Percentiles rank a stretch among this genome's conserved stretches.
These are phyloP conservation scores for Rambutsinella grinnellia DNA, from an alignment of 2,888 invertebrate genomes.

Conservation along the genomic window DNA sequence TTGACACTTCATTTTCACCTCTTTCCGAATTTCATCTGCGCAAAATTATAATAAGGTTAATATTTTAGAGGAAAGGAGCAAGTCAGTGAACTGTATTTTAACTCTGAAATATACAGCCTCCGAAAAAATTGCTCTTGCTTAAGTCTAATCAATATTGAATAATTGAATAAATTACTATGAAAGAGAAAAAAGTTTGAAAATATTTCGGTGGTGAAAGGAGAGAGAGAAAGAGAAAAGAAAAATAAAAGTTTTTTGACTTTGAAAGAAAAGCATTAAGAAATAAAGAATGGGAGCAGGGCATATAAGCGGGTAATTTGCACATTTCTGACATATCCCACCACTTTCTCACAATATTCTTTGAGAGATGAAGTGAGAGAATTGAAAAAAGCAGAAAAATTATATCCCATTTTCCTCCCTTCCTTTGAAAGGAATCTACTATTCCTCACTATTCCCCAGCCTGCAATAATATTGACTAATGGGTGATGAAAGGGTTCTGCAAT, in stretches of 20 bases:
- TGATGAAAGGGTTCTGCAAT: conserved; percentile 52
- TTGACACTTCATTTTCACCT: conserved; percentile 51
- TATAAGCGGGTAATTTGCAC: neutral
- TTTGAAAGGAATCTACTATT: too few species aligned
- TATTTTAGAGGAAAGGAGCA: neutral
- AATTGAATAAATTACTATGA: conserved; percentile 52
- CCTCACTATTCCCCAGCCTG: conserved; percentile 41
- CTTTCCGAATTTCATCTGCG: neutral
- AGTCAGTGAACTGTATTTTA: neutral
- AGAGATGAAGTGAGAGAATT: neutral
- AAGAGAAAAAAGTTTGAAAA: conserved; percentile 1
- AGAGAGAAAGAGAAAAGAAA: conserved; percentile 1
- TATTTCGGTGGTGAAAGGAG: neutral
- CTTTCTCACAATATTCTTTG: neutral
- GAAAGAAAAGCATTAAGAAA: conserved; percentile 20
- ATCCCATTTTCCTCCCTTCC: too few species aligned
- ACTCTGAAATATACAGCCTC: neutral
- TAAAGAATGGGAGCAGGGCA: neutral
- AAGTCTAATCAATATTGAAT: conserved; percentile 44
- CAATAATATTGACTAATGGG: conserved; percentile 53
- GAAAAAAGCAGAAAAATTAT: too few species aligned
- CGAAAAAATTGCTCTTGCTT: neutral
- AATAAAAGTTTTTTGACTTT: conserved; percentile 39
- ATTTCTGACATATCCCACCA: neutral
- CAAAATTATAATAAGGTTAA: neutral